Evolutionary conservation across 2,797 vertebrate genomes (phyloP), one percentile per base, ranked within the genome.

Genomic region (Amblyopsis hoosieri): DNA sequence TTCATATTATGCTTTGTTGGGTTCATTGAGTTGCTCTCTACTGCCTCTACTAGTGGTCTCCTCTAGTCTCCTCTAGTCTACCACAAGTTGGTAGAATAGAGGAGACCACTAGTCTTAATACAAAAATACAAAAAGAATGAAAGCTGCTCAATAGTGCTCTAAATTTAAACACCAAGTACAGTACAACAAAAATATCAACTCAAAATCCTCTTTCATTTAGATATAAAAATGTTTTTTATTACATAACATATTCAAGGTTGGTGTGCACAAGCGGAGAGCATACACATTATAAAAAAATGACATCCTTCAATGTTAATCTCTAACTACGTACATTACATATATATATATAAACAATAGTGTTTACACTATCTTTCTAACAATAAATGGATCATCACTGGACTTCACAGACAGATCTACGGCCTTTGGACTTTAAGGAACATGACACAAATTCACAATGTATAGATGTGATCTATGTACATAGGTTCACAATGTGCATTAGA

Each of bases 381-480:
- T 61, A 76, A 72, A 64, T 73, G 62, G 71, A 13, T 51, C 49
- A 72, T 62, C 67, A 17, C 73, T 74, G 78, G 88, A 85, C 79
- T 64, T 73, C 71, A 37, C 19, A 69, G 61, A 75, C 17, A 42
- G 37, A 73, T 72, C 62, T 19, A 23, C 49, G 66, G 51, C 62
- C 64, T 33, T 14, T 7, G 60, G 13, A 69, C 60, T 23, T 19
- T 33, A 58, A 67, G 69, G 67, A 84, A 77, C 72, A 57, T 59
- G 51, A 65, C 7, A 47, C 53, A 15, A 75, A 73, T 67, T 53
- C 66, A 57, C 12, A 29, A 29, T 29, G 53, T 67, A 54, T 62
- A 33, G 17, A 54, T 53, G 5, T 71, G 51, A 60, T 76, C 55
- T 3, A 63, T 12, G 23, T 59, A 52, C 10, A 45, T 12, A 12